These are phyloP conservation scores for Morbakka virulenta DNA, from an alignment of 30 jellyfish, hydroid and myxozoan genomes.

Conservation along the genomic window DNA sequence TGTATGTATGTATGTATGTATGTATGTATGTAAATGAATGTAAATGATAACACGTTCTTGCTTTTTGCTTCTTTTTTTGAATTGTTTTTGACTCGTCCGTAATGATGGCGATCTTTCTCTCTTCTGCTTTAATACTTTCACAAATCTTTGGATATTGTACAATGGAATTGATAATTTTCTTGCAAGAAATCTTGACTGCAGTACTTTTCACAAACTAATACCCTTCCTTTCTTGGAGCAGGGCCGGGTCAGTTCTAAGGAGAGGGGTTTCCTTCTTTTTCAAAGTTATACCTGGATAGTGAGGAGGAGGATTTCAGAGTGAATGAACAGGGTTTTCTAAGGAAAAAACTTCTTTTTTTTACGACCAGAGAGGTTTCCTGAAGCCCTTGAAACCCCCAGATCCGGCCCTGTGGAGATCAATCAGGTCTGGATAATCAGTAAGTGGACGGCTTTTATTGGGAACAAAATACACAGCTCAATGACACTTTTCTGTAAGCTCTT, in stretches of 20 bases:
- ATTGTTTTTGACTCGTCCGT: not conserved
- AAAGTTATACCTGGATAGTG: no score
- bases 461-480: not conserved
- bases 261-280: no score
- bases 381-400: no score
- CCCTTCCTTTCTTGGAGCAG: slow-evolving; percentile 23
- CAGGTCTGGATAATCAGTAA: slow-evolving; percentile 18
- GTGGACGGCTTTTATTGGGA: slow-evolving; percentile 8
- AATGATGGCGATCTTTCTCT: not conserved
- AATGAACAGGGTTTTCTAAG: no score
- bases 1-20: slow-evolving; percentile 36
- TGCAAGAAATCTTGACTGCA: slow-evolving; percentile 15
- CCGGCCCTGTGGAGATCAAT: slow-evolving; percentile 29
- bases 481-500: slow-evolving; percentile 10
- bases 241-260: no score
- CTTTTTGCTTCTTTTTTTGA: no score
- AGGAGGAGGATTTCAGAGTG: no score
- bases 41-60: slow-evolving; percentile 13
- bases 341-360: no score
- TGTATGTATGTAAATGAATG: no score
- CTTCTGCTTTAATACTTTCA: slow-evolving; percentile 3
- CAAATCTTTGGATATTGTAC: not conserved
- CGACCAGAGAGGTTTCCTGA: no score
- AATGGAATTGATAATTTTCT: slow-evolving; percentile 6
- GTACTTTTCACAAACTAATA: no score